Evolutionary conservation across 2,888 invertebrate species (phyloP).

Genomic region (Melieria omissa): DNA sequence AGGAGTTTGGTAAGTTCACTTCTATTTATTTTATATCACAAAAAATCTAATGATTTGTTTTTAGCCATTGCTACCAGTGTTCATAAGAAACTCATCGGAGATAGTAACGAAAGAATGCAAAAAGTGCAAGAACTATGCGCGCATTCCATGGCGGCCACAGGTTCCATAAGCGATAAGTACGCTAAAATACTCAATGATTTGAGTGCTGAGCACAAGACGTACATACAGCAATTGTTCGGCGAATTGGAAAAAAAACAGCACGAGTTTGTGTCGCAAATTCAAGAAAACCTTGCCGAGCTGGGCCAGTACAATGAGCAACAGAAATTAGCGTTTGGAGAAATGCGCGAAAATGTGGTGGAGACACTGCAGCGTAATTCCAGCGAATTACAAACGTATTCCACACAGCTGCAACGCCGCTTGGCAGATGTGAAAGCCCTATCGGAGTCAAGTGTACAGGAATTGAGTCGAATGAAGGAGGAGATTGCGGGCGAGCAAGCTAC

Average conservation of each 20-base stretch:
- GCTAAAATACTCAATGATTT: constrained; percentile 43
- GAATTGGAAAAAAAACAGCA: constrained; percentile 51
- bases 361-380: constrained; percentile 45
- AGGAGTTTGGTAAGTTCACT: constrained; percentile 55
- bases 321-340: constrained; percentile 47
- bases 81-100: constrained; percentile 52
- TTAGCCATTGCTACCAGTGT: constrained; percentile 52
- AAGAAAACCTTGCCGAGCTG: constrained; percentile 50
- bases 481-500: constrained; percentile 48
- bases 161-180: constrained; percentile 49
- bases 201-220: constrained; percentile 49
- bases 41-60: neutral
- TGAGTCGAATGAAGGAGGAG: constrained; percentile 48
- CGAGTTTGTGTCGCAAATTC: constrained; percentile 50
- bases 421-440: constrained; percentile 32
- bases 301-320: constrained; percentile 53
- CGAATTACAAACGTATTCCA: constrained; percentile 46
- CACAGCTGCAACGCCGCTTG: constrained; percentile 43
- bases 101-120: constrained; percentile 53
- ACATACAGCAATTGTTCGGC: constrained; percentile 48
- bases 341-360: constrained; percentile 49
- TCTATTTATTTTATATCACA: neutral
- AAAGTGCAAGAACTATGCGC: constrained; percentile 50
- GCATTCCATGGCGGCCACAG: constrained; percentile 48
- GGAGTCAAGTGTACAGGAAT: constrained; percentile 42